A percentile compares a stretch with the other conserved stretches of the same genome.
phyloP scores from a whole-genome alignment of 30 jellyfish, hydroid and myxozoan species.

The Aurelia coerulea region DNA sequence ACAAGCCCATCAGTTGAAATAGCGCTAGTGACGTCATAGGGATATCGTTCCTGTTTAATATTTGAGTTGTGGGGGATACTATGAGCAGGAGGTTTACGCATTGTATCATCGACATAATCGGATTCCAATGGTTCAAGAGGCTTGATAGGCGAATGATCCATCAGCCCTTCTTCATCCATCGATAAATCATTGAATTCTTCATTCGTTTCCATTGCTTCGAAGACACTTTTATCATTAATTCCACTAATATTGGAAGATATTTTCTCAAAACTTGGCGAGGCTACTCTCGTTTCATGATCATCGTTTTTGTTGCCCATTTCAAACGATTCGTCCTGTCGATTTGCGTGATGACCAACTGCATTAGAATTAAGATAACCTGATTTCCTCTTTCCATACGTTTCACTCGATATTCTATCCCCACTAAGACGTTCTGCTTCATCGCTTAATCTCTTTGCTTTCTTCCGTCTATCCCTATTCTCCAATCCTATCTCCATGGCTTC shows the following conservation, averaged over 20 bases:
- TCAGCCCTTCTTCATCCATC: constrained; percentile 51
- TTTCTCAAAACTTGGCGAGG: background rate
- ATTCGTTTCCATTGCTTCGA: constrained; percentile 21
- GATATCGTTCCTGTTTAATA: too few relatives aligned
- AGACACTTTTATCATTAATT: background rate
- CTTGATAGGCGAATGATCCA: constrained; percentile 38
- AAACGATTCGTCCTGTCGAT: too few relatives aligned
- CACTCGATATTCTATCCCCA: too few relatives aligned
- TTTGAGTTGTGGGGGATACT: background rate
- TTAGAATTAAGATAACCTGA: background rate
- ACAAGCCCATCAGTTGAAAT: too few relatives aligned
- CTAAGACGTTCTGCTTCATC: too few relatives aligned
- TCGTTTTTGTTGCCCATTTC: background rate
- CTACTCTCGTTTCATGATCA: too few relatives aligned
- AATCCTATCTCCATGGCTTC: background rate
- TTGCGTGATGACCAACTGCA: too few relatives aligned
- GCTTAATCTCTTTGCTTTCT: background rate
- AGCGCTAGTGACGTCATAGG: too few relatives aligned
- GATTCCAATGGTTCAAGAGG: constrained; percentile 26
- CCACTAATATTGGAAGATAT: background rate
- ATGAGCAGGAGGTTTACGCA: background rate
- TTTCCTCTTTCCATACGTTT: background rate
- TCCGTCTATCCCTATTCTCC: background rate
- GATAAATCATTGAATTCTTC: constrained; percentile 44
- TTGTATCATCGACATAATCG: background rate